Evolutionary conservation across 2,888 invertebrate species (phyloP).

Genomic region (Parapristionchus giblindavisi): DNA sequence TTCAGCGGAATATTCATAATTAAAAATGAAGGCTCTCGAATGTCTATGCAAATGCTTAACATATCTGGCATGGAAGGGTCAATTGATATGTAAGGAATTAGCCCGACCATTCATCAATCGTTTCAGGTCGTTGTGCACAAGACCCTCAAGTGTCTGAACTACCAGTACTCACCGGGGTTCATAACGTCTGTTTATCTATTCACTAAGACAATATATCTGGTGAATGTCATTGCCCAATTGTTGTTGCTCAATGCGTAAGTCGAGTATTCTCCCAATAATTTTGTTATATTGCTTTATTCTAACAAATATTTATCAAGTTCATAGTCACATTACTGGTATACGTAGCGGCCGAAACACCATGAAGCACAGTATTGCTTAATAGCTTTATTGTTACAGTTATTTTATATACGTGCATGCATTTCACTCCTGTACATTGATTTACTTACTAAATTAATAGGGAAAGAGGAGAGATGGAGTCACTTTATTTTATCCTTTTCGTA

Average conservation of each 20-base stretch:
- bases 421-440: neutral
- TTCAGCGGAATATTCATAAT: no score
- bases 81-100: no score
- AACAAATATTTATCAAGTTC: neutral
- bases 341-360: no score
- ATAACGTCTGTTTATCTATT: constrained; percentile 63
- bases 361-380: no score
- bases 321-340: no score
- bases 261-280: neutral
- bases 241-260: constrained; percentile 63
- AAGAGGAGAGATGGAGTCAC: neutral
- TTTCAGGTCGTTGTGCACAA: constrained; percentile 57
- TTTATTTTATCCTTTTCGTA: neutral
- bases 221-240: constrained; percentile 61
- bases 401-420: no score
- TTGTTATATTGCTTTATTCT: neutral
- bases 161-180: constrained; percentile 64
- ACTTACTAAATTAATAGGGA: neutral
- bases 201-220: constrained; percentile 61
- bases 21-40: no score
- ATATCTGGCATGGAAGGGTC: no score
- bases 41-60: no score
- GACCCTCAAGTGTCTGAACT: constrained; percentile 59
- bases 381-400: no score
- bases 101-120: no score